These are phyloP conservation scores for Caenorhabditis parvicauda DNA, from an alignment of 2,888 invertebrate species.

Conservation along the genomic window DNA sequence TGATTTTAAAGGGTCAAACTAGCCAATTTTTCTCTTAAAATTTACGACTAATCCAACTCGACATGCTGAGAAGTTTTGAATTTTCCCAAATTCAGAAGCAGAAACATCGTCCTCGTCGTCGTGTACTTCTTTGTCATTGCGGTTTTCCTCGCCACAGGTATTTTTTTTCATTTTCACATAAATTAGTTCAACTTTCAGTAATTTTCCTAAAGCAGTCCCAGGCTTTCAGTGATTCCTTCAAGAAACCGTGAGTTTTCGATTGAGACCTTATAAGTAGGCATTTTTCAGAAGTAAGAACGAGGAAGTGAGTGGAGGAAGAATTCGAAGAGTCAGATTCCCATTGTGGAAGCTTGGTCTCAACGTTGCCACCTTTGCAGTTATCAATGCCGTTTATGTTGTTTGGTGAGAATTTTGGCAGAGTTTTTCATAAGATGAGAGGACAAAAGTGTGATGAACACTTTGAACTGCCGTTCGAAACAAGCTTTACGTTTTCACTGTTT, in stretches of 20 bases:
- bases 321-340: constrained; percentile 47
- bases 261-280: background rate
- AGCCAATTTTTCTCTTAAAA: background rate
- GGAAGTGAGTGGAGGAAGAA: constrained; percentile 22
- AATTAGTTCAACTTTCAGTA: constrained; percentile 15
- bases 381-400: constrained; percentile 54
- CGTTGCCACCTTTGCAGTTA: constrained; percentile 54
- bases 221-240: constrained; percentile 45
- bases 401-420: constrained; percentile 46
- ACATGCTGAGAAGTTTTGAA: background rate
- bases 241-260: constrained; percentile 20
- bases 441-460: too few species aligned
- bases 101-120: constrained; percentile 40
- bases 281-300: constrained; percentile 16
- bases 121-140: constrained; percentile 51
- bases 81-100: constrained; percentile 24
- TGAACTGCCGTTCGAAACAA: too few species aligned
- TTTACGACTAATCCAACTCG: background rate
- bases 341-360: constrained; percentile 58
- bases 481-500: background rate
- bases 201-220: constrained; percentile 43
- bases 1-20: background rate
- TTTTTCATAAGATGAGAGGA: too few species aligned
- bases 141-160: constrained; percentile 50
- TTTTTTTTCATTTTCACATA: background rate